Base-by-base conservation (phyloP, 2,797 vertebrate genomes). In the Gallinago solitaria region DNA sequence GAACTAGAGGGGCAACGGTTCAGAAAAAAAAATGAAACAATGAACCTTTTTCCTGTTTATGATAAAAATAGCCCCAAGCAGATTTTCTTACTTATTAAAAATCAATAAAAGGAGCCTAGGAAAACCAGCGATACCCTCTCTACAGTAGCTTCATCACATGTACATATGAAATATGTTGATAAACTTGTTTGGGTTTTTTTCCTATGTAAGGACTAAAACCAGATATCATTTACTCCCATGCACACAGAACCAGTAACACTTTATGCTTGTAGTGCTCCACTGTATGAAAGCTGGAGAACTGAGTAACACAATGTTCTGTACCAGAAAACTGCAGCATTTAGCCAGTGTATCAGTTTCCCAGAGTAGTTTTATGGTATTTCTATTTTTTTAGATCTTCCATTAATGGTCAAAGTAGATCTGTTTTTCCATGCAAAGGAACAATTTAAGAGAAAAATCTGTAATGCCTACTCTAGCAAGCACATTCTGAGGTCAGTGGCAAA, bases 251-350 rank as follows among this genome's bases (percentile, higher is more conserved):
- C 37, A 83, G 67, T 68, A 84, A 78, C 39, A 30, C 30, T 45
- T 92, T 51, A 61, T 77, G 71, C 39, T 61, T 71, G 37, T 39
- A 37, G 71, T 37, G 68, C 75, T 95, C 68, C 81, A 89, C 89
- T 94, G 78, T 90, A 65, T 75, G 43, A 89, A 87, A 92, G 25
- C 53, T 93, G 45, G 41, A 89, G 77, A 84, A 54, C 4, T 47
- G 70, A 90, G 59, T 71, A 95, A 89, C 83, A 80, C 32, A 63
- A 94, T 78, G 90, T 96, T 92, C 90, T 81, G 81, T 94, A 87
- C 86, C 60, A 94, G 81, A 95, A 94, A 89, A 85, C 64, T 24
- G 83, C 64, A 87, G 75, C 47, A 30, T 85, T 95, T 80, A 87
- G 53, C 61, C 57, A 78, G 35, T 27, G 14, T 81, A 16, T 63